Base-by-base conservation (phyloP, 2,888 invertebrate genomes). In the Coelinius sp. region DNA sequence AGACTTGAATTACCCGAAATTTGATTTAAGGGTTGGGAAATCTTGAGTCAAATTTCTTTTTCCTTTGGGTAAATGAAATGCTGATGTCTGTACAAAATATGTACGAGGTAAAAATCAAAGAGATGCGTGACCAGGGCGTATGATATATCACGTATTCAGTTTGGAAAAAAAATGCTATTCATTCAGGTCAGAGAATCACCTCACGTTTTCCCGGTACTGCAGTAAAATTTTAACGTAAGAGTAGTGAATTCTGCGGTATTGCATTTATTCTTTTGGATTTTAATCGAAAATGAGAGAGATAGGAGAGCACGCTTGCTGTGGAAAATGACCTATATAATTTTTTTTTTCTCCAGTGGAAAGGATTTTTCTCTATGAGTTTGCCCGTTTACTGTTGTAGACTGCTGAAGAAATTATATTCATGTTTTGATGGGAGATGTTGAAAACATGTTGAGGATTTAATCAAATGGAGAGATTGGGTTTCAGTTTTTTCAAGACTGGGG, bases 251-350 rank as follows among this genome's bases (percentile, higher is more conserved):
- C 3, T 56, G 2, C 17, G 17, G 6, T n/a, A 14, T 8, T 22
- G 20, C 22, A 53, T 12, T n/a, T n/a, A n/a, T 41, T 38, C n/a
- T 49, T 49, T 49, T 4, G 20, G 20, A 49, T 20, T 49, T 49
- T 49, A 49, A 49, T 49, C 46, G 46, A 49, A 49, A 49, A 49
- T 49, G 46, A 49, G 46, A 44, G 44, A 49, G 46, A 49, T 49
- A 5, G 17, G 17, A 17, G 8, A 49, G 17, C 46, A 41, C 5
- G 7, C 41, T n/a, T 4, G n/a, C 12, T 41, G 41, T n/a, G n/a
- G n/a, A 41, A n/a, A n/a, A 20, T 20, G 17, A 20, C 46, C 46
- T 20, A 49, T 17, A 49, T 49, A 8, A 17, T n/a, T n/a, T n/a
- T n/a, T n/a, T n/a, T n/a, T 49, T 49, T 49, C 1, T 20, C n/a